Evolutionary conservation across 2,888 invertebrate genomes (phyloP), one percentile per base, ranked within the genome.

Genomic region (Leptinotarsa haldemani): DNA sequence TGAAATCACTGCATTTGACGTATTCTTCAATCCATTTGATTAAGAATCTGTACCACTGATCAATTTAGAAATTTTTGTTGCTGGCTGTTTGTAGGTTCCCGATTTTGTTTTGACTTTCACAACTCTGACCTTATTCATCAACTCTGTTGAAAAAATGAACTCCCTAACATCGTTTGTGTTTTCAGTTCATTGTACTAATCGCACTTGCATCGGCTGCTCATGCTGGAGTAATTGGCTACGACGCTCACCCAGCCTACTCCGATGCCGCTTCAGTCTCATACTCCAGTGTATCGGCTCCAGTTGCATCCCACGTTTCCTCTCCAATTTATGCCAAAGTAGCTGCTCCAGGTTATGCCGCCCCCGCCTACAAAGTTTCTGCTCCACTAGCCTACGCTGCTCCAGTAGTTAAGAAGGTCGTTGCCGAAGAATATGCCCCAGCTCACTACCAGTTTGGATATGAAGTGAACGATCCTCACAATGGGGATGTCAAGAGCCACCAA

Each of bases 381-480:
- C 58, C 88, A 16, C 65, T 76, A 9, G 74, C 76, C 47, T 73
- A 73, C 46, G 70, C 75, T n/a, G 70, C 78, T 30, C 71, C 74
- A 25, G 75, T 77, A n/a, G 30, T 5, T 7, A 61, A 61, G 30
- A 40, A 82, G 80, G 65, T 79, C 67, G 76, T 79, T 67, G 78
- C 81, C 13, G 76, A 74, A 67, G 80, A 74, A 63, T 74, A 56
- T 20, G 75, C 82, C 46, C 66, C 76, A 30, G 77, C 81, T 15
- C 67, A 77, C 25, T 77, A 76, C 66, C 63, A 71, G 58, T 65
- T 71, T 50, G 79, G 78, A 50, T 76, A 80, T 52, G 74, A 76
- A 80, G 74, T 76, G 9, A 66, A 58, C 48, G 76, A 76, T 69
- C 80, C 77, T 64, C 81, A 74, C 69, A 90, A 89, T 70, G 78